Conservation (phyloP, 2,113 vertebrate genomes). For the Ciconia maguari region DNA sequence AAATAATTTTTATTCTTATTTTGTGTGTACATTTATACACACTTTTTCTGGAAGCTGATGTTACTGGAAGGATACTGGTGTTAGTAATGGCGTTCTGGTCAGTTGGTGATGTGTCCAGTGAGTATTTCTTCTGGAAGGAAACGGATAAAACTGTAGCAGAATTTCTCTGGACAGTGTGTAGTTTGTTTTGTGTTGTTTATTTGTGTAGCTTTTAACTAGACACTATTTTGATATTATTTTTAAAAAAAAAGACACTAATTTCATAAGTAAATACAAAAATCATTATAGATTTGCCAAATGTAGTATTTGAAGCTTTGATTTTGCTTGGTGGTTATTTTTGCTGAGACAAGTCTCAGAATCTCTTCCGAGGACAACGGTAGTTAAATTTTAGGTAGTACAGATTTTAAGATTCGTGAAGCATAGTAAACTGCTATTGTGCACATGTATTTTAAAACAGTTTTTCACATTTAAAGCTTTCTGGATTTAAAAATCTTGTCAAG, state of each 20-base stretch:
- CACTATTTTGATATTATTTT: not conserved
- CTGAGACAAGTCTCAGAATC: not conserved
- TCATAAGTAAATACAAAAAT: not conserved
- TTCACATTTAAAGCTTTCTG: not conserved
- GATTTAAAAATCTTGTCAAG: not conserved
- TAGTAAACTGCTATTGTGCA: not conserved
- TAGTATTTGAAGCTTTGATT: not conserved
- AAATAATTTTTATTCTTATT: slow-evolving; percentile 58
- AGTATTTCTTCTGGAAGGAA: slow-evolving; percentile 15
- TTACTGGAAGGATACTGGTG: slow-evolving; percentile 18
- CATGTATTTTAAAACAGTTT: fast-evolving
- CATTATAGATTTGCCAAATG: not conserved
- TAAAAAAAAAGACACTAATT: not conserved
- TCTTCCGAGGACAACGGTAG: not conserved
- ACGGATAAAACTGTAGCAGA: not conserved
- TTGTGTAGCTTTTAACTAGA: not conserved
- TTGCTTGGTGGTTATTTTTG: not conserved
- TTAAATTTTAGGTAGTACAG: not conserved
- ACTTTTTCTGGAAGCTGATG: not conserved
- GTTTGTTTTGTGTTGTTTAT: slow-evolving; percentile 2
- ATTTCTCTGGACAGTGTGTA: not conserved
- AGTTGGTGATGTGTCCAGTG: not conserved
- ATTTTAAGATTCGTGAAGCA: not conserved
- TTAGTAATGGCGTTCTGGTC: not conserved
- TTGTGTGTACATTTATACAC: slow-evolving; percentile 34